phyloP scores from a whole-genome alignment of 2,888 invertebrate genomes.

The Cloeon dipterum region DNA sequence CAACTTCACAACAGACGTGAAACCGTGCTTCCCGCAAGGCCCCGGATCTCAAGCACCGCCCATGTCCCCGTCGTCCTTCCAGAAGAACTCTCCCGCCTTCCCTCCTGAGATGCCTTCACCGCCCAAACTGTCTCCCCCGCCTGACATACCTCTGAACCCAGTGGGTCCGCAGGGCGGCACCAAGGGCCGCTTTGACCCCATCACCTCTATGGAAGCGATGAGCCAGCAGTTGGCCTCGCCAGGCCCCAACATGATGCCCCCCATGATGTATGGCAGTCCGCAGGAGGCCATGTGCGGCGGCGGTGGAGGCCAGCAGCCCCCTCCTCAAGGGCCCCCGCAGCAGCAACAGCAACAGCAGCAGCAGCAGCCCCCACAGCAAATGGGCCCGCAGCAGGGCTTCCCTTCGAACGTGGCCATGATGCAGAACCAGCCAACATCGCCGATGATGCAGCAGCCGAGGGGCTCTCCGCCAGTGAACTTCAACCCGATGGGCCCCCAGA shows the following conservation, averaged over 20 bases:
- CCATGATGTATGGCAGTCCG: constrained; percentile 18
- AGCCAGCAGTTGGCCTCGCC: constrained; percentile 64
- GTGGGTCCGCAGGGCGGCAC: constrained; percentile 10
- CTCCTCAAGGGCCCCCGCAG: neutral
- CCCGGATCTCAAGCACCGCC: too few species aligned
- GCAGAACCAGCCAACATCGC: constrained; percentile 6
- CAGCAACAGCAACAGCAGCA: neutral
- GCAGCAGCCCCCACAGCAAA: neutral
- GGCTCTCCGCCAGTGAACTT: constrained; percentile 9
- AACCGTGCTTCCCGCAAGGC: too few species aligned
- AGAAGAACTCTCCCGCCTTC: too few species aligned
- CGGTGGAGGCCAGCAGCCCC: constrained; percentile 9
- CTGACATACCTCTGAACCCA: constrained; percentile 18
- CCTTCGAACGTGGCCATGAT: constrained; percentile 4
- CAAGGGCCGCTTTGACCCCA: constrained; percentile 64
- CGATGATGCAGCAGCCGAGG: constrained; percentile 6
- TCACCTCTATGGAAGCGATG: constrained; percentile 85
- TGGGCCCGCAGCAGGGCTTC: too few species aligned
- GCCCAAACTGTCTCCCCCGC: constrained; percentile 6
- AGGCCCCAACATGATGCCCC: constrained; percentile 20
- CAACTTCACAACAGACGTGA: too few species aligned
- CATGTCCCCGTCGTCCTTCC: too few species aligned
- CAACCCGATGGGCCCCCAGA: constrained; percentile 32
- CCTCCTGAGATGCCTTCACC: constrained; percentile 9
- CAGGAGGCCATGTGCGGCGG: constrained; percentile 20